Percentiles rank a stretch among this genome's conserved stretches.
Evolutionary conservation across 2,888 invertebrate species (phyloP).

Genomic region (Phania funesta): DNA sequence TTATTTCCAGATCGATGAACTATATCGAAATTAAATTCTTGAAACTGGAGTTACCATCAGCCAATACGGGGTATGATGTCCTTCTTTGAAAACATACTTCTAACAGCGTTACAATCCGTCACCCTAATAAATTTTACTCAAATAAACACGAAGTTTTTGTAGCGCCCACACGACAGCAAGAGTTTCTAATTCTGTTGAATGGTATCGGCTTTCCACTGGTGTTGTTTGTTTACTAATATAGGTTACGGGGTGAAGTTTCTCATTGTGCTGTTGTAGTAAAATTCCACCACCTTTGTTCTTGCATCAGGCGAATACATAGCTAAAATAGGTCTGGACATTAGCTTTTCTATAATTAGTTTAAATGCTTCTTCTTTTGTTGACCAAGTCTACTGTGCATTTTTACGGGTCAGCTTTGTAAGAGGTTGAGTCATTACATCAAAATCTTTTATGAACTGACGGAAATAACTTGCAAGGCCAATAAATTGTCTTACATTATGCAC

Average conservation of each 20-base stretch:
- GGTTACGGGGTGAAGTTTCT: conserved; percentile 23
- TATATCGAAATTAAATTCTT: conserved; percentile 62
- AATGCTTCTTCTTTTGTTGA: conserved; percentile 31
- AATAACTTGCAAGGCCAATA: conserved; percentile 24
- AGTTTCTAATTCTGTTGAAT: conserved; percentile 49
- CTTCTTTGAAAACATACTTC: conserved; percentile 56
- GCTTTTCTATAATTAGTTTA: conserved; percentile 31
- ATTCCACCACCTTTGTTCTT: conserved; percentile 48
- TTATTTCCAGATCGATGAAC: conserved; percentile 37
- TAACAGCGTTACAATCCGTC: conserved; percentile 36
- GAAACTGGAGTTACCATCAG: conserved; percentile 70
- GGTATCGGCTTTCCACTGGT: conserved; percentile 44
- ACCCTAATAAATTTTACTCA: conserved; percentile 38
- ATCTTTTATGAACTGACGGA: conserved; percentile 13
- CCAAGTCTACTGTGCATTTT: conserved; percentile 26
- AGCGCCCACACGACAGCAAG: conserved; percentile 52
- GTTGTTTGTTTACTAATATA: conserved; percentile 55
- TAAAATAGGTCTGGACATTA: conserved; percentile 17
- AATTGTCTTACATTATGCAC: conserved; percentile 24
- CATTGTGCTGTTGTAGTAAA: conserved; percentile 44
- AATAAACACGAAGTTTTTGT: conserved; percentile 45
- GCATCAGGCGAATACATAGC: conserved; percentile 30
- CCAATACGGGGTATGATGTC: conserved; percentile 70
- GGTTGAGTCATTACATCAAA: conserved; percentile 32
- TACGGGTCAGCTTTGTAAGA: conserved; percentile 6